Percentiles rank a stretch among this genome's conserved stretches.
Conservation (phyloP, 2,113 vertebrate genomes). For the Sinocyclocheilus anshuiensis region DNA sequence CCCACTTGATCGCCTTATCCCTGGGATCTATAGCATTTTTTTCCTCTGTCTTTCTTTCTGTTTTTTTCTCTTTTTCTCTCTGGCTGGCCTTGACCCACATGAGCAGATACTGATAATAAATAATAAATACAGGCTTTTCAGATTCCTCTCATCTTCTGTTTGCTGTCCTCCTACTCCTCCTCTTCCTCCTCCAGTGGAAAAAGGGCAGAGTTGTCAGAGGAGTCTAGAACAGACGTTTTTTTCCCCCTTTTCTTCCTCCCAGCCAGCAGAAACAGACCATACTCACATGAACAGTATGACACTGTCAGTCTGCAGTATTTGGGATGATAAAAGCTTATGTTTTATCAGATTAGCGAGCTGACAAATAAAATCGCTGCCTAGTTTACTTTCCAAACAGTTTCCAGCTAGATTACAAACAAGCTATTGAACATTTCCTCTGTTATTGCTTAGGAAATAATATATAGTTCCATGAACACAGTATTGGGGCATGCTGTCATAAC, state of each 20-base stretch:
- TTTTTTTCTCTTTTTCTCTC: conserved; percentile 18
- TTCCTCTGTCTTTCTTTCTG: background rate
- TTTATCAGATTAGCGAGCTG: background rate
- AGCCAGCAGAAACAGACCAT: conserved; percentile 15
- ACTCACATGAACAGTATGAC: conserved; percentile 27
- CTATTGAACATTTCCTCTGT: background rate
- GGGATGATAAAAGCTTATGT: background rate
- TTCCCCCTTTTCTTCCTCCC: conserved; percentile 4
- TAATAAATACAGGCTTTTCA: conserved; percentile 68
- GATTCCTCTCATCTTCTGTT: conserved; percentile 49
- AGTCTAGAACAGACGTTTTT: conserved; percentile 38
- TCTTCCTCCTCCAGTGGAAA: conserved; percentile 27
- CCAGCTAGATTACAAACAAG: background rate
- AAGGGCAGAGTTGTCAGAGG: conserved; percentile 54
- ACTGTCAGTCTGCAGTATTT: conserved; percentile 4
- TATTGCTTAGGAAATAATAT: background rate
- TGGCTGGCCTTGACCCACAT: conserved; percentile 67
- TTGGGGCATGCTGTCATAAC: background rate
- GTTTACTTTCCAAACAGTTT: background rate
- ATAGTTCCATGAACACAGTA: background rate
- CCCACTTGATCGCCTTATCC: background rate
- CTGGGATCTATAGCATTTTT: conserved; percentile 5
- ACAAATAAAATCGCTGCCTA: background rate
- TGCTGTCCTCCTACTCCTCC: conserved; percentile 16
- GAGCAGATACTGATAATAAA: conserved; percentile 66